Percentiles rank a stretch among this genome's conserved stretches.
These are phyloP conservation scores for Carterocephalus palaemon DNA, from an alignment of 2,888 invertebrate species.

Conservation along the genomic window DNA sequence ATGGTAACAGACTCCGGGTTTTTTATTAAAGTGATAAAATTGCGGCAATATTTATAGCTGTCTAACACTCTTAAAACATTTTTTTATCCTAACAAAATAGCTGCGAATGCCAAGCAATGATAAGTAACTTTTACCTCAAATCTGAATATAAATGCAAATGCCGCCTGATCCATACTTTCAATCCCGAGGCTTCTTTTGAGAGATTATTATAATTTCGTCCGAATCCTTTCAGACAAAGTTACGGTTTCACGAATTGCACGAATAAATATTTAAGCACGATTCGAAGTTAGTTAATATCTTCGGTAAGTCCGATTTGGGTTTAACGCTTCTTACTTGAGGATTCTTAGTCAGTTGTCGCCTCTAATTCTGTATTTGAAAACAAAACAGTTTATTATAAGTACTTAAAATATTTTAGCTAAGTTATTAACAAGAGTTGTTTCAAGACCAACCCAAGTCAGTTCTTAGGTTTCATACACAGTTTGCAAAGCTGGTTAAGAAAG, in stretches of 20 bases:
- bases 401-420: no score
- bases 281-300: slow-evolving; percentile 29
- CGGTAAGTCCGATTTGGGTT: slow-evolving; percentile 21
- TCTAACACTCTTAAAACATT: slow-evolving; percentile 4
- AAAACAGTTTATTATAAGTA: slow-evolving; percentile 15
- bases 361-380: slow-evolving; percentile 15
- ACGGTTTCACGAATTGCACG: slow-evolving; percentile 52
- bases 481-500: not conserved
- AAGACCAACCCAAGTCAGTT: no score
- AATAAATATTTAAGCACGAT: slow-evolving; percentile 54
- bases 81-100: slow-evolving; percentile 15
- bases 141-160: slow-evolving; percentile 74
- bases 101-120: slow-evolving; percentile 44
- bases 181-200: slow-evolving; percentile 60
- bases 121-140: slow-evolving; percentile 67
- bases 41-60: no score
- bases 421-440: no score
- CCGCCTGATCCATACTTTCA: slow-evolving; percentile 69
- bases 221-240: slow-evolving; percentile 64
- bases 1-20: no score
- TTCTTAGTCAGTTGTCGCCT: slow-evolving; percentile 5
- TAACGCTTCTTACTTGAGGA: slow-evolving; percentile 22
- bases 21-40: no score
- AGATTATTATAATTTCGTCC: slow-evolving; percentile 72
- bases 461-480: no score